Evolutionary conservation across 1,140 invertebrate species (phyloP).

Genomic region (Papilio helenus): DNA sequence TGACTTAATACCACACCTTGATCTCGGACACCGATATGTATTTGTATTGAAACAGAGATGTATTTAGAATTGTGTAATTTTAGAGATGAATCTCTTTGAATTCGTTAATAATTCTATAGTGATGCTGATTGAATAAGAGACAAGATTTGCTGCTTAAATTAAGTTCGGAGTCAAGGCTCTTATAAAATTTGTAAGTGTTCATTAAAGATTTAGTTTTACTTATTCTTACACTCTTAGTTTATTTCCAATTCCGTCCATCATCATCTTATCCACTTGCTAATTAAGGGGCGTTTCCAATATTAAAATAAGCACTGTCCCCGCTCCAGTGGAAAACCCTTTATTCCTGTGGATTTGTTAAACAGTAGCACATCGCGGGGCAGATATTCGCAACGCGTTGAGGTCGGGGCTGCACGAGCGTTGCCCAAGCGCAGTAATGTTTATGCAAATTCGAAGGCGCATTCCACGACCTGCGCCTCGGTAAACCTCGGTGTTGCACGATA

Average conservation of each 20-base stretch:
- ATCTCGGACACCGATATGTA: not conserved
- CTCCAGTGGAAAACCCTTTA: not conserved
- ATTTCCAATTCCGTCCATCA: too few species aligned
- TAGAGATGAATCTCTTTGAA: not conserved
- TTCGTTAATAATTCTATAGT: not conserved
- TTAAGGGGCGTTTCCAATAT: not conserved
- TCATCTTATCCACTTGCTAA: not conserved
- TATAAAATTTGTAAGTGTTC: too few species aligned
- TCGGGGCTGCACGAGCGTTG: not conserved
- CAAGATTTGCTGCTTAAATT: too few species aligned
- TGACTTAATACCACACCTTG: constrained; percentile 20
- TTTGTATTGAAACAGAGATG: not conserved
- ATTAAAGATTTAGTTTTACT: too few species aligned
- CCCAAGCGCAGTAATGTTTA: not conserved
- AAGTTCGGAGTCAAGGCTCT: too few species aligned
- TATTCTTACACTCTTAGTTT: too few species aligned
- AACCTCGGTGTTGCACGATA: constrained; percentile 3
- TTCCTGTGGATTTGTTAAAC: not conserved
- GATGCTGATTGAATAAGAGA: not conserved
- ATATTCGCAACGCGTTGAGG: constrained; percentile 6
- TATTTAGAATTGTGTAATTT: not conserved
- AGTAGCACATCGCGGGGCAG: not conserved
- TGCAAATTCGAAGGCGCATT: constrained; percentile 9
- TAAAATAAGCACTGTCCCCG: too few species aligned
- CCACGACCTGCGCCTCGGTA: not conserved